phyloP scores from a whole-genome alignment of 2,797 vertebrate species.

The Alectoris magna region DNA sequence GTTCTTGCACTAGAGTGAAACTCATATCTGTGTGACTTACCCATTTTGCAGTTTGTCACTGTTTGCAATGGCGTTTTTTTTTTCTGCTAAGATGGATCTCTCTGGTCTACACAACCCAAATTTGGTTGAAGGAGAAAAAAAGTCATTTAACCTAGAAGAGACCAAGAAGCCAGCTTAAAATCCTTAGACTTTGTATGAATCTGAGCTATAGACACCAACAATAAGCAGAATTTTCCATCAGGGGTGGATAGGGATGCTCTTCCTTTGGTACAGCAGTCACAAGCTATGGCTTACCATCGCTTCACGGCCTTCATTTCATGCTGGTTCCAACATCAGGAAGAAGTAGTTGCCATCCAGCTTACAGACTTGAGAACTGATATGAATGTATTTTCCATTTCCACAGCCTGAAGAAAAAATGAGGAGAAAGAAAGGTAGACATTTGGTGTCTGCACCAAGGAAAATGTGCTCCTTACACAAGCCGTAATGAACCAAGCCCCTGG shows the following conservation, averaged over 20 bases:
- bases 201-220: neutral
- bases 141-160: neutral
- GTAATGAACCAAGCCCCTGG: neutral
- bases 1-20: neutral
- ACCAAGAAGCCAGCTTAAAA: neutral
- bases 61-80: neutral
- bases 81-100: neutral
- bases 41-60: neutral
- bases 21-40: neutral
- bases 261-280: slow-evolving; percentile 77
- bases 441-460: neutral
- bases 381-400: slow-evolving; percentile 86
- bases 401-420: slow-evolving; percentile 78
- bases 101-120: neutral
- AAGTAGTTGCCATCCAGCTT: slow-evolving; percentile 83
- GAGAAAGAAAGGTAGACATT: neutral
- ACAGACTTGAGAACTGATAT: slow-evolving; percentile 83
- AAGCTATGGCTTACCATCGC: slow-evolving; percentile 80
- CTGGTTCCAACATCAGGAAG: slow-evolving; percentile 83
- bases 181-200: neutral
- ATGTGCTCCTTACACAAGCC: slow-evolving; percentile 2
- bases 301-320: slow-evolving; percentile 79
- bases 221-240: slow-evolving; percentile 52
- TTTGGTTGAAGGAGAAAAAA: neutral
- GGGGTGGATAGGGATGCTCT: slow-evolving; percentile 82